Evolutionary conservation across 1,140 invertebrate genomes (phyloP).

Genomic region (Steinernema khuongi): DNA sequence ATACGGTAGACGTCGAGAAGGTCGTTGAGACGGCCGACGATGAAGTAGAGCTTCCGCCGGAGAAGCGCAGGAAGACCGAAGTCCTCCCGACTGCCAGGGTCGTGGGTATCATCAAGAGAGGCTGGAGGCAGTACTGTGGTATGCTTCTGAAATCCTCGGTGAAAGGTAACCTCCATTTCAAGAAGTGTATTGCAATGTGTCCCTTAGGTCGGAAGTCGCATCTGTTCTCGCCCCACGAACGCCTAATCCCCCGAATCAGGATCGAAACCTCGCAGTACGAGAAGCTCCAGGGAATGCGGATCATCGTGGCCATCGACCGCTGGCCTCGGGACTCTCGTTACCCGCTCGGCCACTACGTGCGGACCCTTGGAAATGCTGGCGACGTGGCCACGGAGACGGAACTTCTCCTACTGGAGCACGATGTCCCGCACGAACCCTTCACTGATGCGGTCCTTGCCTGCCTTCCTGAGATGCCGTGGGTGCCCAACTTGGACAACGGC

Average conservation of each 20-base stretch:
- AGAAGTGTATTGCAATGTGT: conserved; percentile 28
- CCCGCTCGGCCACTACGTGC: conserved; percentile 72
- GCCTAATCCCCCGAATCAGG: conserved; percentile 79
- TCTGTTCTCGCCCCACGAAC: conserved; percentile 81
- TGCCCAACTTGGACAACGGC: conserved; percentile 62
- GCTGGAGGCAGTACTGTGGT: conserved; percentile 94
- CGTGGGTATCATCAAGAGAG: conserved; percentile 88
- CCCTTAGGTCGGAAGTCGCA: conserved; percentile 68
- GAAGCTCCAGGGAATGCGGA: conserved; percentile 71
- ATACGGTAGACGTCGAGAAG: conserved; percentile 30
- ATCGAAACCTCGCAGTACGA: conserved; percentile 84
- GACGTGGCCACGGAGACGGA: conserved; percentile 89
- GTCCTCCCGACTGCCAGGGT: conserved; percentile 63
- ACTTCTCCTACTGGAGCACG: conserved; percentile 82
- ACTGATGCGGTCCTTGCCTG: conserved; percentile 86
- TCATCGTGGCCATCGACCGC: conserved; percentile 83
- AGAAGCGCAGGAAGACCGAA: conserved; percentile 26
- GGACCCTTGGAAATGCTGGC: conserved; percentile 74
- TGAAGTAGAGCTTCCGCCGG: conserved; percentile 20
- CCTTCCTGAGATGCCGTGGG: conserved; percentile 73
- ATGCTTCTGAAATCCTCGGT: conserved; percentile 75
- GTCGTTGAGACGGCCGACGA: conserved; percentile 21
- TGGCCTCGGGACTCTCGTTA: conserved; percentile 82
- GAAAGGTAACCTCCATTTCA: conserved; percentile 62
- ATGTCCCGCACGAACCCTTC: conserved; percentile 89